Percentiles rank a stretch among this genome's conserved stretches.
These are phyloP conservation scores for Rhorus exstirpatorius DNA, from an alignment of 2,888 invertebrate species.

Conservation along the genomic window DNA sequence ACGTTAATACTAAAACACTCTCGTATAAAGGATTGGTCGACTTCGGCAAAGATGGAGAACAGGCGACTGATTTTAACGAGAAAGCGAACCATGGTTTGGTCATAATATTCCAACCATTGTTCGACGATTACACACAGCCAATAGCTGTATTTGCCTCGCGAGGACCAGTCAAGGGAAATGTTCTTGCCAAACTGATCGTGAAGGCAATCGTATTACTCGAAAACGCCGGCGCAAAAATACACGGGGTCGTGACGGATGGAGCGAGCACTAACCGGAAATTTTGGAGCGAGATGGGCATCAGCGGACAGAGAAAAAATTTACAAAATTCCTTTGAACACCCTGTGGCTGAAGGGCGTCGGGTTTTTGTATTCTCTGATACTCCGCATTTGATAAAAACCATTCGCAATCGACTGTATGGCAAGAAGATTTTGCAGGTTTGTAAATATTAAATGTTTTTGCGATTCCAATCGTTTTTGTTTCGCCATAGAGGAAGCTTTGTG, in stretches of 20 bases:
- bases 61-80: slow-evolving; percentile 36
- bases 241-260: no score
- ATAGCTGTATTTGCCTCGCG: slow-evolving; percentile 69
- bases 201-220: slow-evolving; percentile 68
- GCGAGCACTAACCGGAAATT: slow-evolving; percentile 9
- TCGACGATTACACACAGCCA: slow-evolving; percentile 66
- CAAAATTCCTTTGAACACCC: slow-evolving; percentile 60
- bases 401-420: no score
- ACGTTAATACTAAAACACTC: slow-evolving; percentile 50
- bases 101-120: slow-evolving; percentile 69
- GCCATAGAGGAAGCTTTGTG: no score
- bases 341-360: no score
- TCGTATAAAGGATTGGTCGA: slow-evolving; percentile 61
- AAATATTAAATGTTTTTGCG: neutral
- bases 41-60: slow-evolving; percentile 40
- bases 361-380: no score
- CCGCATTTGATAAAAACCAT: no score
- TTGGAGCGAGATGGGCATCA: no score
- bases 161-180: slow-evolving; percentile 59
- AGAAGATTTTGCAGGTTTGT: slow-evolving; percentile 17
- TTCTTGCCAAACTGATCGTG: slow-evolving; percentile 59
- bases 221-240: no score
- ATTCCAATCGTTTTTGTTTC: no score
- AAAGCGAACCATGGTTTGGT: slow-evolving; percentile 66
- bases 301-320: no score